phyloP scores from a whole-genome alignment of 2,797 vertebrate species.

The Macroramphosus scolopax region DNA sequence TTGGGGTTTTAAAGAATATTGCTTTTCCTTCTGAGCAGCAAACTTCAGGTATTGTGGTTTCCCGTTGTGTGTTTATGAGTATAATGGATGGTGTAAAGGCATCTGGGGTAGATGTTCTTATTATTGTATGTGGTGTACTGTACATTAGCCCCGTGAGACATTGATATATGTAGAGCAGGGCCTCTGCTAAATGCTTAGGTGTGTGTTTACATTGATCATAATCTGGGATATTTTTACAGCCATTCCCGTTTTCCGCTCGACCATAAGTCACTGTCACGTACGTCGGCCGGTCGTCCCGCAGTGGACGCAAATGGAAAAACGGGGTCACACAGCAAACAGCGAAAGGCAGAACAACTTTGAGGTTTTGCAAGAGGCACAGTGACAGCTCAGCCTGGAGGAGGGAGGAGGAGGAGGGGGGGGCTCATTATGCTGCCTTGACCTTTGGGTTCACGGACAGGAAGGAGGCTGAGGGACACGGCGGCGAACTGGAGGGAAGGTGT shows the following conservation, averaged over 20 bases:
- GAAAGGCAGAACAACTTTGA: slow-evolving; percentile 28
- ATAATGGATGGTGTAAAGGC: slow-evolving; percentile 13
- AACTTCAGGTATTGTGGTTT: too few species aligned
- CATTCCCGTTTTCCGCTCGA: slow-evolving; percentile 32
- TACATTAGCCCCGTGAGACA: slow-evolving; percentile 16
- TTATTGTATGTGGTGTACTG: too few species aligned
- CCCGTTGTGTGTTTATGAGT: slow-evolving; percentile 16
- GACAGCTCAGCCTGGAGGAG: slow-evolving; percentile 22
- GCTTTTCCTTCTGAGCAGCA: slow-evolving; percentile 31
- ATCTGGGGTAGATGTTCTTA: slow-evolving; percentile 15
- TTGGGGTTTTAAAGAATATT: slow-evolving; percentile 25
- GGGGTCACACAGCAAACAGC: slow-evolving; percentile 38
- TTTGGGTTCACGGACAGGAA: slow-evolving; percentile 65
- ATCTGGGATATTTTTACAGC: slow-evolving; percentile 56
- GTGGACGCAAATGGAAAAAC: slow-evolving; percentile 28
- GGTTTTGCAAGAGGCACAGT: slow-evolving; percentile 20
- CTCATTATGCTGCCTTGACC: slow-evolving; percentile 66
- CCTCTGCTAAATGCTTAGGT: slow-evolving; percentile 32
- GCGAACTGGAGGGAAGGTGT: slow-evolving; percentile 29
- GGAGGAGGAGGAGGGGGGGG: slow-evolving; percentile 36
- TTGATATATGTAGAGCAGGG: slow-evolving; percentile 30
- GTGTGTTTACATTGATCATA: slow-evolving; percentile 45
- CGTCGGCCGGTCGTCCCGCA: too few species aligned
- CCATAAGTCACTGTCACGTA: slow-evolving; percentile 55
- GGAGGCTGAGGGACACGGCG: slow-evolving; percentile 45